Conservation (phyloP, 2,888 invertebrate genomes). For the Xylocampa areola region DNA sequence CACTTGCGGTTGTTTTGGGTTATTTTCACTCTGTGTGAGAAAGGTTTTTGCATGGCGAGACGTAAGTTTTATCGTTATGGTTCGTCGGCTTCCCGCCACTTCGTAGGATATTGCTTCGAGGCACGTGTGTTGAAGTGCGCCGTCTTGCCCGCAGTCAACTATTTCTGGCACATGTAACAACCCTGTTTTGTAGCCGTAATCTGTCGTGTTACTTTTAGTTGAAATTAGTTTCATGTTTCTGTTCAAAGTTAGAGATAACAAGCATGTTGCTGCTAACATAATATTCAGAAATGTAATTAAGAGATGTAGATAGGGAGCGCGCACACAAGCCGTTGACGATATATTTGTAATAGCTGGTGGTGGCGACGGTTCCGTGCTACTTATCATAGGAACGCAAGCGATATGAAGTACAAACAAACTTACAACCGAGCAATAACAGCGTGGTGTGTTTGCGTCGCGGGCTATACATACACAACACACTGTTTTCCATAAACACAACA, state of each 20-base stretch:
- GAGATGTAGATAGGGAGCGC: constrained; percentile 9
- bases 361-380: constrained; percentile 16
- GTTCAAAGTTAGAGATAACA: constrained; percentile 6
- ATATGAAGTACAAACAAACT: constrained; percentile 45
- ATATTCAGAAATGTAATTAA: constrained; percentile 28
- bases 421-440: constrained; percentile 44
- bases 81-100: constrained; percentile 11
- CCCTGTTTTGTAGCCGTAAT: constrained; percentile 5
- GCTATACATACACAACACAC: constrained; percentile 25
- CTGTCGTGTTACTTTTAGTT: constrained; percentile 18
- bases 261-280: constrained; percentile 1
- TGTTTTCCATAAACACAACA: constrained; percentile 61
- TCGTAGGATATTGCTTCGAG: constrained; percentile 40
- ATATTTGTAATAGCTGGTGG: constrained; percentile 23
- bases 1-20: constrained; percentile 32
- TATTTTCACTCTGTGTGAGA: constrained; percentile 31
- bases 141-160: constrained; percentile 23
- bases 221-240: constrained; percentile 28
- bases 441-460: constrained; percentile 36
- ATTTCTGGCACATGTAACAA: constrained; percentile 9
- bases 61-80: constrained; percentile 37
- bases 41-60: constrained; percentile 41
- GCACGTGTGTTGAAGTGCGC: constrained; percentile 48
- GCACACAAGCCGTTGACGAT: constrained; percentile 13
- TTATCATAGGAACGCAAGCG: constrained; percentile 21